Base-by-base conservation (phyloP, 2,888 invertebrate genomes). In the Ornithoptera priamus region DNA sequence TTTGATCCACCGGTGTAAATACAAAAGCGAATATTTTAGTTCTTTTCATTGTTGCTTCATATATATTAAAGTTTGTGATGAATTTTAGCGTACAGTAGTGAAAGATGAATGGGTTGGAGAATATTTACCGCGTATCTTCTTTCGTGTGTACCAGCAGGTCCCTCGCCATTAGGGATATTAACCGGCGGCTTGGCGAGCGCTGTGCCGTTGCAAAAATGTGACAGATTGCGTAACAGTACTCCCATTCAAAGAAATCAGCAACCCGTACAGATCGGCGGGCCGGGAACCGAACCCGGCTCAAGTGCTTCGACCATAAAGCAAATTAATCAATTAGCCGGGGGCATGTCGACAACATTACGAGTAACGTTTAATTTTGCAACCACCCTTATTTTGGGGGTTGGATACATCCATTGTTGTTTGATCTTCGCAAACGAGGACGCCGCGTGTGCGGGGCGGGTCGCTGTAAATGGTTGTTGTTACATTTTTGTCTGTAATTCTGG, bases 321-420 rank as follows among this genome's bases (percentile, higher is more conserved):
- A 92, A 92, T 92, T 92, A 92, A 92, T 92, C 92, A 92, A 92
- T 92, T 92, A 92, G 89, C 85, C 77, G 85, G 86, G 90, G 92
- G 92, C 91, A 90, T 90, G 92, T 92, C 92, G 90, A 88, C 89
- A 89, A 84, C 89, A 89, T 91, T 90, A 89, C 88, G 83, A 87
- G 85, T 85, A 87, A 89, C 91, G 87, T 90, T 92, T 91, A 91
- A 91, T 90, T 90, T 87, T 82, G 85, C 82, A 85, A 86, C 83
- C 81, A 82, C 86, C 85, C 85, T 78, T 77, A 75, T 74, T 53
- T 80, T 81, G 75, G 79, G 77, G 76, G 75, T 70, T 65, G 30
- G 70, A 36, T 61, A 57, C 62, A 69, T 74, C 85, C 78, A 74
- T 73, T 71, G 56, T 80, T 79, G 72, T 39, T 71, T 75, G 85